Conservation (phyloP, 2,113 vertebrate genomes). For the Coracopsis vasa region DNA sequence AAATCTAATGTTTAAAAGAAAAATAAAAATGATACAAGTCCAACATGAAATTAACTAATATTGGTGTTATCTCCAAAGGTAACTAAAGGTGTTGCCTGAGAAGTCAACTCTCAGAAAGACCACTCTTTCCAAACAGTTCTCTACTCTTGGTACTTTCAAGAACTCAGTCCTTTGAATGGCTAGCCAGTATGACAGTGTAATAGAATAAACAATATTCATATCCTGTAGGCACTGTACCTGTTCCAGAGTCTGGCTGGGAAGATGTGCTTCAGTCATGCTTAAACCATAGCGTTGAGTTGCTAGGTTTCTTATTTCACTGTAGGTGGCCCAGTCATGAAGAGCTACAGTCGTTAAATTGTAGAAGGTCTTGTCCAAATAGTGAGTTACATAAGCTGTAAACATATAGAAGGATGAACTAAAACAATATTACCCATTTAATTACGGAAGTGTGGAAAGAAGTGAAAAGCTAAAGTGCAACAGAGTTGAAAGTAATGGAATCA, state of each 20-base stretch:
- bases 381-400: slow-evolving; percentile 90
- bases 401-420: neutral
- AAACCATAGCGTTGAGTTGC: slow-evolving; percentile 95
- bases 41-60: neutral
- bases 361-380: slow-evolving; percentile 98
- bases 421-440: neutral
- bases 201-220: neutral
- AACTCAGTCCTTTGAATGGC: neutral
- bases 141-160: neutral
- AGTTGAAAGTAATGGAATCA: neutral
- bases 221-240: slow-evolving; percentile 79
- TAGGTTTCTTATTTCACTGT: slow-evolving; percentile 98
- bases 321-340: slow-evolving; percentile 98
- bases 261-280: slow-evolving; percentile 94
- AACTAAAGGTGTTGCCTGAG: neutral
- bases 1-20: neutral
- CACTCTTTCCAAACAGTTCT: neutral
- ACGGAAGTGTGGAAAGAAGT: neutral
- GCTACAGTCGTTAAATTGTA: slow-evolving; percentile 98
- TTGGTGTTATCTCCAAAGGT: neutral
- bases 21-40: neutral
- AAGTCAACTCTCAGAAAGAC: neutral
- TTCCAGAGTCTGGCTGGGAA: slow-evolving; percentile 97
- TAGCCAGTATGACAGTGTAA: neutral
- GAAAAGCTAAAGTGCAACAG: neutral